Evolutionary conservation across 2,113 vertebrate species (phyloP).

Genomic region (Mobula birostris): DNA sequence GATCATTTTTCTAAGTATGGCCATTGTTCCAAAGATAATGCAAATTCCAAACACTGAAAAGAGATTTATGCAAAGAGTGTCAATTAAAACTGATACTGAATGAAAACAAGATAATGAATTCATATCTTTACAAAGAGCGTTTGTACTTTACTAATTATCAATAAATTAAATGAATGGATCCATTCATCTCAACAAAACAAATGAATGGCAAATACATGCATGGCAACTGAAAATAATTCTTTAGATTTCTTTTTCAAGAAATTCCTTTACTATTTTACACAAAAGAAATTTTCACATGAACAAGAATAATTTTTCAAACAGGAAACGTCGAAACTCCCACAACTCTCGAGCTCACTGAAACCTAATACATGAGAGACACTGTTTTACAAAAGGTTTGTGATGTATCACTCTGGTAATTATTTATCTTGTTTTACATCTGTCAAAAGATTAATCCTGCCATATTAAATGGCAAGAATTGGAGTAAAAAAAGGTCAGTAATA

Average conservation of each 20-base stretch:
- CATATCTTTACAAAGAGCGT: conserved; percentile 20
- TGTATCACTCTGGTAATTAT: not conserved
- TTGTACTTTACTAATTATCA: conserved; percentile 36
- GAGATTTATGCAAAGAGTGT: conserved; percentile 34
- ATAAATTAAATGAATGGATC: conserved; percentile 32
- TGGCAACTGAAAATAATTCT: not conserved
- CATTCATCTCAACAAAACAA: conserved; percentile 23
- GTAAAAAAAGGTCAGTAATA: not conserved
- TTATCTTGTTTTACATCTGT: not conserved
- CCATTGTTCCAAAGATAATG: conserved; percentile 18
- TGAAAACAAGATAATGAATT: conserved; percentile 15
- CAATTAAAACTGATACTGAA: conserved; percentile 27
- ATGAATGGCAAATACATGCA: conserved; percentile 21
- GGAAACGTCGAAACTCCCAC: not conserved
- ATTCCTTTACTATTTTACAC: conserved; percentile 15
- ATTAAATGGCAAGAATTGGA: not conserved
- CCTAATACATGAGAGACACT: not conserved
- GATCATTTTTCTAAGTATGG: not conserved
- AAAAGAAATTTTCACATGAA: conserved; percentile 28
- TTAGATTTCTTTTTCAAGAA: not conserved
- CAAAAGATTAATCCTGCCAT: not conserved
- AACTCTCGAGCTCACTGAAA: not conserved
- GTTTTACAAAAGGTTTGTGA: not conserved
- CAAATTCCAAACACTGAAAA: conserved; percentile 14
- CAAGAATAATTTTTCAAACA: conserved; percentile 7